Conservation (phyloP, 1,140 invertebrate species). For the Drosophila tristis region DNA sequence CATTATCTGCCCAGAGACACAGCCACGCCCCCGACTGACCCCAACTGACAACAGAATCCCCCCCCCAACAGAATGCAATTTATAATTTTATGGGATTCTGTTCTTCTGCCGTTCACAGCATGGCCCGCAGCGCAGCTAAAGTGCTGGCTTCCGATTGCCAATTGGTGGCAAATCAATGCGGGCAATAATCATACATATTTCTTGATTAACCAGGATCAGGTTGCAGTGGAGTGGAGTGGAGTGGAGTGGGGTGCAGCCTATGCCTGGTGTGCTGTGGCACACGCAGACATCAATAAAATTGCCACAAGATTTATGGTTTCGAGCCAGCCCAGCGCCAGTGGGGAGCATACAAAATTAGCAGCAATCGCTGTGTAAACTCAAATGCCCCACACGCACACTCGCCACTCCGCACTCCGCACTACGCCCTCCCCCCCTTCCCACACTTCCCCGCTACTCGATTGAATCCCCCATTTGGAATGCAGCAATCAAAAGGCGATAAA, state of each 20-base stretch:
- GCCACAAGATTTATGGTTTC: conserved; percentile 74
- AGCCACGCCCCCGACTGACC: conserved; percentile 5
- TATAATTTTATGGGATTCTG: conserved; percentile 24
- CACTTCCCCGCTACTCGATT: not conserved
- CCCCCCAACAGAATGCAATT: conserved; percentile 6
- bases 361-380: conserved; percentile 45
- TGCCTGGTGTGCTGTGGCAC: conserved; percentile 23
- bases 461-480: conserved; percentile 58
- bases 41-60: not conserved
- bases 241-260: no score
- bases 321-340: not conserved
- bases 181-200: conserved; percentile 38
- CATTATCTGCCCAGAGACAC: not conserved
- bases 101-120: no score
- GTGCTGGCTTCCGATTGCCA: conserved; percentile 21
- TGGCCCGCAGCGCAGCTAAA: not conserved
- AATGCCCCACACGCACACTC: conserved; percentile 33
- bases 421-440: no score
- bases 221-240: no score
- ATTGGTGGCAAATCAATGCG: not conserved
- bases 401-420: no score
- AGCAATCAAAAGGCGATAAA: conserved; percentile 75
- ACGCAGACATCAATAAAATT: conserved; percentile 61
- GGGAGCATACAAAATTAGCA: conserved; percentile 63
- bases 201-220: conserved; percentile 32